Base-by-base conservation (phyloP, 2,888 invertebrate species). In the Opisthograptis luteolata region DNA sequence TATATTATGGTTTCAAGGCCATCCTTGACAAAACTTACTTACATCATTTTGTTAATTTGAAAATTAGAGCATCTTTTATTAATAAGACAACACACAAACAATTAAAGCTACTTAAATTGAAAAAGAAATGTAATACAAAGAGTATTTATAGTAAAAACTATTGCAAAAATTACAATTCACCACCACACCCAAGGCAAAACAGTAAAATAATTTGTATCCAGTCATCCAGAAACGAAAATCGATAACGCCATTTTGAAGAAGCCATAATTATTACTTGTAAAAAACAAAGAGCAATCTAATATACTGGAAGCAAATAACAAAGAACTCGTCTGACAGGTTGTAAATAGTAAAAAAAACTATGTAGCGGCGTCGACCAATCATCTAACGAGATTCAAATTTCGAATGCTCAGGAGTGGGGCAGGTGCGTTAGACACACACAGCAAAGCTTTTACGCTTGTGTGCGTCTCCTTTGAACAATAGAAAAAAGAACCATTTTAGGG, bases 321-420 rank as follows among this genome's bases (percentile, higher is more conserved):
- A 47, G 40, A 60, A 58, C 58, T 42, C 25, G 62, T 49, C 58
- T 59, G 65, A 66, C 66, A 56, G 57, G 62, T 60, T 66, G 40
- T 41, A 58, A 55, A 58, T 52, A 64, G 66, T n/a, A 70, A 62
- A 46, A 37, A 60, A 72, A 69, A 48, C 12, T 31, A 52, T 43
- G 12, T 54, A 55, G 72, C 66, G 67, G 73, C 70, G 58, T 54
- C 70, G 61, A 62, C 87, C 88, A 88, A 87, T 87, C 84, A 60
- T 81, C 85, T 86, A 85, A 84, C 81, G 65, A 70, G 61, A 68
- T 83, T 86, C 81, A 85, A 88, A 89, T 86, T 88, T 87, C 76
- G 87, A 75, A 62, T 78, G 81, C 78, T 76, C 76, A 40, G 42
- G 79, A 81, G 81, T 81, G 79, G 81, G 78, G 77, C 52, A 44